Evolutionary conservation across 2,888 invertebrate genomes (phyloP), one percentile per base, ranked within the genome.

Genomic region (Ectemnius cavifrons): DNA sequence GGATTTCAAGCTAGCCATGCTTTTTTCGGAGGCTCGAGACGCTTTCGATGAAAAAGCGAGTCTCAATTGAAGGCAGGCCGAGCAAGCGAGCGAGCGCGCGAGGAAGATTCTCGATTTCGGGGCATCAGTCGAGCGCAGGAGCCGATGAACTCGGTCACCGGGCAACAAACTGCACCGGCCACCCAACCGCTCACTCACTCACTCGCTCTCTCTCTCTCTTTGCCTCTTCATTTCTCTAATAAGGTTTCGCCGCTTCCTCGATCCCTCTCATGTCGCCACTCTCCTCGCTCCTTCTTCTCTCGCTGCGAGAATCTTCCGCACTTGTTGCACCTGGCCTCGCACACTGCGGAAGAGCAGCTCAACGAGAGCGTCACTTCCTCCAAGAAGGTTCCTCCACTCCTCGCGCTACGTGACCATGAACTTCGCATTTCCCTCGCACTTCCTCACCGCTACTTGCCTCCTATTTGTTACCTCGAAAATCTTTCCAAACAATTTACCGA

Each of bases 121-220:
- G 88, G 82, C 83, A 78, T 75, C 79, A 81, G 72, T 37, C 37
- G 37, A 83, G 72, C 76, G 83, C 86, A 81, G 84, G 79, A 83
- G 80, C 88, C 90, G 90, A 90, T 91, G 90, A 91, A 91, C 90
- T 91, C 90, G 90, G 90, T 91, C 90, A 91, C 89, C 90, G 90
- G 90, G 90, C 90, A 90, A 90, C 90, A 90, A 90, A 90, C 90
- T 90, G 89, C 90, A 88, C 80, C 75, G 78, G 85, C 84, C 84
- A 80, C 79, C 80, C 23, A 23, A 81, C 57, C 67, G 67, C 59
- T 68, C 57, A 61, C 46, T 67, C 63, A 49, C 67, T 58, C 16
- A 57, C 62, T 71, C 64, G 56, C 72, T 60, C 62, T 57, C 65
- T 58, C 62, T 45, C 46, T 20, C 57, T 67, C 72, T 71, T 63